These are phyloP conservation scores for Apotomis turbidana DNA, from an alignment of 2,888 invertebrate genomes.

Conservation along the genomic window DNA sequence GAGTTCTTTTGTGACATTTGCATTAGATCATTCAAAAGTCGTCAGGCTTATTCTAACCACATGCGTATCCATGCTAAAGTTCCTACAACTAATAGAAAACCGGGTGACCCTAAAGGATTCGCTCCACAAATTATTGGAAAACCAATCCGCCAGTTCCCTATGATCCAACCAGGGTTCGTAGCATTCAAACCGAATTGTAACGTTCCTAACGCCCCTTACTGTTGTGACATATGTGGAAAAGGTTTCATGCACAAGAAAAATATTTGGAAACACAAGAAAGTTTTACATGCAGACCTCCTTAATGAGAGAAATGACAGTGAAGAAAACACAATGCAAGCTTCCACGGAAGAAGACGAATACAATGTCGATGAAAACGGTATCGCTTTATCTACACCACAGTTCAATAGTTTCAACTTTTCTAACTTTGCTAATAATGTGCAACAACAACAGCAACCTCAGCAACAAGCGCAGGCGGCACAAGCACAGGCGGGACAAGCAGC, in stretches of 20 bases:
- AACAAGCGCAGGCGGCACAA: conserved; percentile 27
- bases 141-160: conserved; percentile 70
- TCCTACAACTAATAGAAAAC: conserved; percentile 78
- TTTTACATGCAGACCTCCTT: conserved; percentile 77
- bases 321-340: conserved; percentile 79
- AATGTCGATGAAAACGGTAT: conserved; percentile 76
- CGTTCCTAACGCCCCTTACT: conserved; percentile 80
- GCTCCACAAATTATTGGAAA: conserved; percentile 76
- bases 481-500: conserved; percentile 51
- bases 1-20: conserved; percentile 84
- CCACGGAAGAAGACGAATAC: conserved; percentile 79
- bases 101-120: conserved; percentile 69
- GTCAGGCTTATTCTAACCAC: conserved; percentile 82
- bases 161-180: conserved; percentile 66
- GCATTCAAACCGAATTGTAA: conserved; percentile 71
- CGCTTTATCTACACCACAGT: conserved; percentile 76
- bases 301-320: conserved; percentile 77
- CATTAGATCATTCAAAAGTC: conserved; percentile 83
- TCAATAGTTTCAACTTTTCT: conserved; percentile 78
- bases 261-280: conserved; percentile 82
- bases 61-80: conserved; percentile 82
- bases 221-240: conserved; percentile 87
- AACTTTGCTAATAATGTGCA: conserved; percentile 64
- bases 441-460: conserved; percentile 45
- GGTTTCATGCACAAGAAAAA: conserved; percentile 83